Percentiles rank a stretch among this genome's conserved stretches.
Conservation (phyloP, 2,797 vertebrate species). For the Enteromius fasciolatus region DNA sequence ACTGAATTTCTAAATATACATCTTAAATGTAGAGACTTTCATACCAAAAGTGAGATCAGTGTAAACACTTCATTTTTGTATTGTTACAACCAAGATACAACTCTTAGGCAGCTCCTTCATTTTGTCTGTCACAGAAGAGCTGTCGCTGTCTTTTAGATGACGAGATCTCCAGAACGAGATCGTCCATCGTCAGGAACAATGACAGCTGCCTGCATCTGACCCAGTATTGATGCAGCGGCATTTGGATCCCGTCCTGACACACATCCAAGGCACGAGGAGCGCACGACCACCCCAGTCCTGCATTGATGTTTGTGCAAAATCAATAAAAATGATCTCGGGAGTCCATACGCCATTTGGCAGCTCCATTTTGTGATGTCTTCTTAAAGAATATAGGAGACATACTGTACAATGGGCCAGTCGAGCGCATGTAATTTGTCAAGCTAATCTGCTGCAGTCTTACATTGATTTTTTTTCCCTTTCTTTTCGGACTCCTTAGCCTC, state of each 20-base stretch:
- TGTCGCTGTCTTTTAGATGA: neutral
- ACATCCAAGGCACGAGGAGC: slow-evolving; percentile 58
- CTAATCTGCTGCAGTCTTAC: slow-evolving; percentile 83
- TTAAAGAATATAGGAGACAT: slow-evolving; percentile 86
- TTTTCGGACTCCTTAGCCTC: slow-evolving; percentile 85
- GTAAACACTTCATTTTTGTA: neutral
- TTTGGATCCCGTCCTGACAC: slow-evolving; percentile 66
- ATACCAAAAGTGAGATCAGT: neutral
- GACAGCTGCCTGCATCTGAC: slow-evolving; percentile 55
- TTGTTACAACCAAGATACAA: neutral
- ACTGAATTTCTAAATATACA: neutral
- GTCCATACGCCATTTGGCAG: slow-evolving; percentile 85
- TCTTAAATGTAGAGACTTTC: neutral
- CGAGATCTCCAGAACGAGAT: neutral
- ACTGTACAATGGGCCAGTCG: slow-evolving; percentile 87
- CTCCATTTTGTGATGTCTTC: slow-evolving; percentile 86
- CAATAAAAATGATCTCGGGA: slow-evolving; percentile 89
- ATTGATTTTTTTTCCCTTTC: slow-evolving; percentile 85
- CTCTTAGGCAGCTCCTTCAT: neutral
- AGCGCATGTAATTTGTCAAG: slow-evolving; percentile 90
- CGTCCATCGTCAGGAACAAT: slow-evolving; percentile 69
- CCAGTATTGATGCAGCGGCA: slow-evolving; percentile 66
- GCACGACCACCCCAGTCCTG: slow-evolving; percentile 42
- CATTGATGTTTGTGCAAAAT: slow-evolving; percentile 81
- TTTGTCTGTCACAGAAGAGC: neutral